Conservation (phyloP, 92 coral and sea anemone species). For the Parazoanthus swiftii region DNA sequence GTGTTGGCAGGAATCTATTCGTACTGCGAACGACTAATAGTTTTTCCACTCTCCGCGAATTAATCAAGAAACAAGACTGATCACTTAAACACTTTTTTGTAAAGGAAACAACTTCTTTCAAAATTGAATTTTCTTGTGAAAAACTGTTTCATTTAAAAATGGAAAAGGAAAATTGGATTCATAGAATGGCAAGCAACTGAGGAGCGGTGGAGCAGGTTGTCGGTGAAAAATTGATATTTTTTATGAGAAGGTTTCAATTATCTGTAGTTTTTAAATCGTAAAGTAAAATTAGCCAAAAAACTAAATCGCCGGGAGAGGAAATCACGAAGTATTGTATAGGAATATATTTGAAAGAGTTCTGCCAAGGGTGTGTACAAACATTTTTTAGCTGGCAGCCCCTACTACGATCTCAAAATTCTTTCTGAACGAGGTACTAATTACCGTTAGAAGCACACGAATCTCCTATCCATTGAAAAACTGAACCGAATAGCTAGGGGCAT, state of each 20-base stretch:
- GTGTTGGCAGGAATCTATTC: not conserved
- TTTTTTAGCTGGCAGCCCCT: not conserved
- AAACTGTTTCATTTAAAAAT: not conserved
- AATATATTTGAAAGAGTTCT: not conserved
- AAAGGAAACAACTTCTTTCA: not conserved
- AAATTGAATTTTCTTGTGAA: not conserved
- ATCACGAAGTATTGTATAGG: no score
- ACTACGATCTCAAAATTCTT: not conserved
- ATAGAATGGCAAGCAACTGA: no score
- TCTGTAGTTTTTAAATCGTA: not conserved
- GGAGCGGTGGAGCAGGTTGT: not conserved
- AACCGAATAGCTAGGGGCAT: not conserved
- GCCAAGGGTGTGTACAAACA: no score
- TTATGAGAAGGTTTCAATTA: not conserved
- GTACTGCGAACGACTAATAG: no score
- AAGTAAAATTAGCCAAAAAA: not conserved
- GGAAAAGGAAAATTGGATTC: not conserved
- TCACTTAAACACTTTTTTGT: not conserved
- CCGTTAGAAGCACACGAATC: not conserved
- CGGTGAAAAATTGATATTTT: not conserved
- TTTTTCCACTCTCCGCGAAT: no score
- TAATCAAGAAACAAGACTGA: not conserved
- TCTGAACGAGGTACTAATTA: not conserved
- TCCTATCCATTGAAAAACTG: not conserved
- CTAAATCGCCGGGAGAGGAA: not conserved